Conservation (phyloP, 2,888 invertebrate genomes). For the Diarsia dahlii region DNA sequence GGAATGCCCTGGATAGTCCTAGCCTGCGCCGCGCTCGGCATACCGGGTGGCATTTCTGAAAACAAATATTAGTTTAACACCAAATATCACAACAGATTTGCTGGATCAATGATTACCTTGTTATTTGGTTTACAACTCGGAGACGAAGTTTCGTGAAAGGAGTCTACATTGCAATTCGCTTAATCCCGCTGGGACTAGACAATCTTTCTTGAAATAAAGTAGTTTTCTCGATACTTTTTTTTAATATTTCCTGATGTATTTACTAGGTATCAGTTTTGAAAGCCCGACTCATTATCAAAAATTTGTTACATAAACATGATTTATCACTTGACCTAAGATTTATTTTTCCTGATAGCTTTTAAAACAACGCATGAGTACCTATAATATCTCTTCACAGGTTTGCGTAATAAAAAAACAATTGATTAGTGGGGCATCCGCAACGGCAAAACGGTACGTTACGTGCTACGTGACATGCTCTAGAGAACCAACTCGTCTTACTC, state of each 20-base stretch:
- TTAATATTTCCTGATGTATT: not conserved
- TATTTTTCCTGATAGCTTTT: not conserved
- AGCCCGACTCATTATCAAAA: not conserved
- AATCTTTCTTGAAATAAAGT: not conserved
- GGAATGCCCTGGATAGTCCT: slow-evolving; percentile 92
- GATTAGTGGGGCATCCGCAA: not conserved
- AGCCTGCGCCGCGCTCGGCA: slow-evolving; percentile 88
- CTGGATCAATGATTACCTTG: not conserved
- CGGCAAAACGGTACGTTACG: not conserved
- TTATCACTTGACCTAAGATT: not conserved
- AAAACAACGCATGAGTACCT: not conserved
- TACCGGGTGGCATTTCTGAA: slow-evolving; percentile 86
- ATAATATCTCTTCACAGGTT: not conserved
- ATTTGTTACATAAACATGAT: not conserved
- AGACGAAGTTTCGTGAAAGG: not conserved
- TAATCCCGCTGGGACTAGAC: not conserved
- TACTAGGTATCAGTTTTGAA: not conserved
- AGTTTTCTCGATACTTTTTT: not conserved
- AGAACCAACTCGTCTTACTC: not conserved
- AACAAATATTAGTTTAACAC: slow-evolving; percentile 15
- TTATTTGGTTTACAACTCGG: not conserved
- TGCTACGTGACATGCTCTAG: not conserved
- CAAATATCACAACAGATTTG: not conserved
- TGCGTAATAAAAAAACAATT: slow-evolving; percentile 1
- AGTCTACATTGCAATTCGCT: not conserved